phyloP scores from a whole-genome alignment of 2,888 invertebrate species.

The Oligia strigilis region DNA sequence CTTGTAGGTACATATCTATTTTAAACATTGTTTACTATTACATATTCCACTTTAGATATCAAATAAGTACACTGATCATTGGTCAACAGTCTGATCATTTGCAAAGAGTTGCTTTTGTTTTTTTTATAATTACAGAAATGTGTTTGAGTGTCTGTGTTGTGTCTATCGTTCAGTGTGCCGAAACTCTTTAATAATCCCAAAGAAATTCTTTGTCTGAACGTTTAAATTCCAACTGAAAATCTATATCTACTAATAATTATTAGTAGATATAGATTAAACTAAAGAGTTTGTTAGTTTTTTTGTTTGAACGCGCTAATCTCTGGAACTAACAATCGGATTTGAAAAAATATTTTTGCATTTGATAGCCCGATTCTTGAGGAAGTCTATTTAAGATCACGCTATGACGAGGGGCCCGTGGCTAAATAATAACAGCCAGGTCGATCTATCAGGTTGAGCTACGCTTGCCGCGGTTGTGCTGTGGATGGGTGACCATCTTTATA shows the following conservation, averaged over 20 bases:
- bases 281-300: no score
- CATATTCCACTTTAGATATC: constrained; percentile 31
- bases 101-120: not conserved
- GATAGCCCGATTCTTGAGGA: not conserved
- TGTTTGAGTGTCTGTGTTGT: not conserved
- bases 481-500: no score
- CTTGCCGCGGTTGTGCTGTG: no score
- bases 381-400: not conserved
- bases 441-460: no score
- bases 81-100: constrained; percentile 4
- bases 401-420: no score
- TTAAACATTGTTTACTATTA: constrained; percentile 41
- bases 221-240: constrained; percentile 2
- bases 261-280: no score
- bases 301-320: not conserved
- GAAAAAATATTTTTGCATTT: not conserved
- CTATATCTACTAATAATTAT: not conserved
- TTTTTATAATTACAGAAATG: not conserved
- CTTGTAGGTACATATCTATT: constrained; percentile 40
- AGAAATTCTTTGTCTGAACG: not conserved
- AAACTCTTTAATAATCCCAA: not conserved
- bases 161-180: no score
- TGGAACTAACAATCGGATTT: not conserved
- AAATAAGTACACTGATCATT: constrained; percentile 6
- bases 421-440: no score